Percentiles rank a stretch among this genome's conserved stretches.
Evolutionary conservation across 2,113 vertebrate genomes (phyloP).

Genomic region (Cinclus cinclus): DNA sequence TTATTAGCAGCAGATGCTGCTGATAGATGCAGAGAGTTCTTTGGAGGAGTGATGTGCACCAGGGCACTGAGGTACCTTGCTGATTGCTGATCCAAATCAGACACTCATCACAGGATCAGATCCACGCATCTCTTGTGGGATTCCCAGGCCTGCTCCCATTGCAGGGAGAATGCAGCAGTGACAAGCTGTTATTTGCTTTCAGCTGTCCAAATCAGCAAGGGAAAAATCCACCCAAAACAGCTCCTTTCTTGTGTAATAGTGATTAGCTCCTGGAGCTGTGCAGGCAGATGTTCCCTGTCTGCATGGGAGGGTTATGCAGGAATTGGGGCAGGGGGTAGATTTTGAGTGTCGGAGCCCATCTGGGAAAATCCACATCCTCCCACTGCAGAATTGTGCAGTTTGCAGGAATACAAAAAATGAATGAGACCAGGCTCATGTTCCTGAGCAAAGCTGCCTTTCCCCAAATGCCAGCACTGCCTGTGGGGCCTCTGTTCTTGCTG

Average conservation of each 20-base stretch:
- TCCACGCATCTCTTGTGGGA: neutral
- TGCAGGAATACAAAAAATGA: neutral
- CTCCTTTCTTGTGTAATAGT: neutral
- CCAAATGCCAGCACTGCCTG: neutral
- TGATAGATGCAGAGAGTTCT: neutral
- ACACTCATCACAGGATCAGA: neutral
- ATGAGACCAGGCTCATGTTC: neutral
- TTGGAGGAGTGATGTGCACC: neutral
- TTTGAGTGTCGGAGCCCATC: neutral
- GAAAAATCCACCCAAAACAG: neutral
- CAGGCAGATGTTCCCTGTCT: neutral
- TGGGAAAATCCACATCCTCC: neutral
- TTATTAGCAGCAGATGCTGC: constrained; percentile 54
- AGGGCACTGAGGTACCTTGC: neutral
- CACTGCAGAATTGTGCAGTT: neutral
- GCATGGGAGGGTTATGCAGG: neutral
- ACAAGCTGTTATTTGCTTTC: neutral
- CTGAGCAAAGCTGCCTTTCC: neutral
- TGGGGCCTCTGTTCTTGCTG: neutral
- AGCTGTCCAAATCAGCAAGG: neutral
- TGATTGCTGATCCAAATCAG: constrained; percentile 2
- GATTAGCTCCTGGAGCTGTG: neutral
- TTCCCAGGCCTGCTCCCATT: neutral
- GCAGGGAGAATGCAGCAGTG: neutral
- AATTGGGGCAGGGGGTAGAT: neutral